Evolutionary conservation across 2,888 invertebrate genomes (phyloP), one percentile per base, ranked within the genome.

Genomic region (Drosophila nr. perissopoda): DNA sequence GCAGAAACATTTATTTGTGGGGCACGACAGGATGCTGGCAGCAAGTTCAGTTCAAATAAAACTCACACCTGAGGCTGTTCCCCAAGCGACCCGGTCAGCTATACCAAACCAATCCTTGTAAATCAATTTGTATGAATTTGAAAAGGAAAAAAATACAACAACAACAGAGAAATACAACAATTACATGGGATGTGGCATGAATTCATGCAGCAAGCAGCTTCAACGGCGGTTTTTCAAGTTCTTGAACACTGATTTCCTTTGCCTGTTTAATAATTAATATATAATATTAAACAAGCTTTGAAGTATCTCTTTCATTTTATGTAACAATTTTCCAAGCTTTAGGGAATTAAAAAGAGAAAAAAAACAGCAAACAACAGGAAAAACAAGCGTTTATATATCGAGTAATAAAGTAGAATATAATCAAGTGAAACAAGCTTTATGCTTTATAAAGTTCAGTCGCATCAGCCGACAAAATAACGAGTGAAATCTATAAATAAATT

Each of bases 41-140:
- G 73, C 81, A 80, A 78, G 83, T 82, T 88, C 29, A 65, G 73
- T 78, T 82, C 87, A 87, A 87, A 88, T 82, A 86, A 76, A 82
- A 76, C 82, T 79, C 78, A 82, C 87, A 87, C 88, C 87, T 88
- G 87, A 67, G 82, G 74, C 81, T 66, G 29, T 45, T 61, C 59
- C 74, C 73, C 59, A 42, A 42, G 45, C 53, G 29, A 34, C 27
- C 16, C 27, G 75, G 72, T 69, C 76, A 74, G 63, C 57, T 49
- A 56, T 71, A 51, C 64, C 70, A 76, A 83, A 71, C 70, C 78
- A 83, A 83, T 83, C 77, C 83, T 81, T 87, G 79, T 85, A 83
- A 87, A 86, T 86, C 87, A 79, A 81, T 87, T 86, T 86, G 81
- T 85, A 67, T 66, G 66, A 68, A 72, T 73, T 78, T 73, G 34